Evolutionary conservation across 2,888 invertebrate species (phyloP).

Genomic region (Plebejus melissa): DNA sequence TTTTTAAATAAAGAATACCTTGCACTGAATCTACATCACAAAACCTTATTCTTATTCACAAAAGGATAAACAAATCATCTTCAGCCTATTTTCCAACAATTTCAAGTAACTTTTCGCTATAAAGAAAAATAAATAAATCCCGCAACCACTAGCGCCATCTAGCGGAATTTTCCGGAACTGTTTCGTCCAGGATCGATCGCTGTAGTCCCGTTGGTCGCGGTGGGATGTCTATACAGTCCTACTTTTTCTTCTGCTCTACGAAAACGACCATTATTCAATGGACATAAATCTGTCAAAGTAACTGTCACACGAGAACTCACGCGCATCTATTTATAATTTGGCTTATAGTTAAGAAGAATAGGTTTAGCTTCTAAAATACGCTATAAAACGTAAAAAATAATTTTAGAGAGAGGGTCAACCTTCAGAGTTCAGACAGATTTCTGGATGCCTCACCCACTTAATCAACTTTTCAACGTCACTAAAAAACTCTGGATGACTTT

Average conservation of each 20-base stretch:
- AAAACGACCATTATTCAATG: neutral
- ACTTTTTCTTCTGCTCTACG: neutral
- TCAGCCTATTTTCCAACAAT: constrained; percentile 28
- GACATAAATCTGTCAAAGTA: neutral
- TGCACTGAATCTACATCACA: neutral
- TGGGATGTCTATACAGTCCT: constrained; percentile 23
- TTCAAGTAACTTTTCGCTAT: neutral
- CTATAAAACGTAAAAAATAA: too few species aligned
- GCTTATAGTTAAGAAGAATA: too few species aligned
- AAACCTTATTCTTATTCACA: neutral
- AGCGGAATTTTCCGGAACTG: constrained; percentile 32
- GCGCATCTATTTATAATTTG: neutral
- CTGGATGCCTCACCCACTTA: too few species aligned
- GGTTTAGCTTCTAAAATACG: too few species aligned
- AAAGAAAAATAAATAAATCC: neutral
- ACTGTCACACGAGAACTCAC: neutral
- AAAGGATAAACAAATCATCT: neutral
- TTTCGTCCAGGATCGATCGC: constrained; percentile 32
- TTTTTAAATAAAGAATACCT: neutral
- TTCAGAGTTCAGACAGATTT: too few species aligned
- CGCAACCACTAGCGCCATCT: constrained; percentile 33
- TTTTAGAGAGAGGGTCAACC: too few species aligned
- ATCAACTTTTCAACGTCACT: too few species aligned
- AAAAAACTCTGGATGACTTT: too few species aligned
- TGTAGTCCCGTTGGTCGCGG: constrained; percentile 31